phyloP scores from a whole-genome alignment of 2,888 invertebrate genomes.

The Panzeria rudis region DNA sequence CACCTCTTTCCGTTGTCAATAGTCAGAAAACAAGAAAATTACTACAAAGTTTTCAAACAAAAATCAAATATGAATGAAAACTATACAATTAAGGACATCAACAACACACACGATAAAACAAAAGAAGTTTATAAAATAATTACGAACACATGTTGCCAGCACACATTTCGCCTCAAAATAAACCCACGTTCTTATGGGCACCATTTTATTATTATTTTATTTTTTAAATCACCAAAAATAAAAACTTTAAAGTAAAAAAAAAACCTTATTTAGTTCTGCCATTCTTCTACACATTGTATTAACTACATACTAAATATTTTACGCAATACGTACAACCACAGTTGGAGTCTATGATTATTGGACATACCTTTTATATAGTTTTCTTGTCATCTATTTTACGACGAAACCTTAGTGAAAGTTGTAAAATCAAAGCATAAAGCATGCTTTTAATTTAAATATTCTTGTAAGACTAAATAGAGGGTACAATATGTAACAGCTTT shows the following conservation, averaged over 20 bases:
- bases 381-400: not conserved
- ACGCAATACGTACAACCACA: not conserved
- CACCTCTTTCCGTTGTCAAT: not conserved
- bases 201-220: slow-evolving; percentile 16
- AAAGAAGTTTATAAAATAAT: slow-evolving; percentile 50
- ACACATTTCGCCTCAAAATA: not conserved
- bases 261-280: not conserved
- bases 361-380: not conserved
- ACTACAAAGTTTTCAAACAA: not conserved
- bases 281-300: not conserved
- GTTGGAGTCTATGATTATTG: slow-evolving; percentile 55
- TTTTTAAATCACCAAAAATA: not conserved
- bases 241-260: not conserved
- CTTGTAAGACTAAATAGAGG: not conserved
- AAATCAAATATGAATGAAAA: not conserved
- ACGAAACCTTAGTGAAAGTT: not conserved
- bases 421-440: not conserved
- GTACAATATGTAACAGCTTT: too few relatives aligned
- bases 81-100: not conserved
- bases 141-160: slow-evolving; percentile 44
- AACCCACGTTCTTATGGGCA: slow-evolving; percentile 13
- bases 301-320: not conserved
- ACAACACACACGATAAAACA: not conserved
- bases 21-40: slow-evolving; percentile 1
- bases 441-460: not conserved